Conservation (phyloP, 2,888 invertebrate species). For the Plagiodera versicolora region DNA sequence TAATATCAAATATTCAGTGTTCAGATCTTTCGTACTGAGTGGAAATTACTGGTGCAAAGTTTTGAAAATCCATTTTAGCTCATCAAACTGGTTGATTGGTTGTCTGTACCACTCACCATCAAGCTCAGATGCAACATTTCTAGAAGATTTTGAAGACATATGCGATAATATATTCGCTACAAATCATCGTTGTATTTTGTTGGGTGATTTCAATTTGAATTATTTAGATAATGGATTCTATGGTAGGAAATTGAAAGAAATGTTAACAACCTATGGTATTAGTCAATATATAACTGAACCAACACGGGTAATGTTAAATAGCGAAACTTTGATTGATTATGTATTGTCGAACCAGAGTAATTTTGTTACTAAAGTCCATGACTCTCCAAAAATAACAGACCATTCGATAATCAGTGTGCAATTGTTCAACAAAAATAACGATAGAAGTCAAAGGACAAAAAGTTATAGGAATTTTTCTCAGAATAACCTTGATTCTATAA, state of each 20-base stretch:
- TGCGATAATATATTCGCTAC: not conserved
- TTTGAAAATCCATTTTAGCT: not conserved
- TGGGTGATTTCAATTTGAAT: constrained; percentile 6
- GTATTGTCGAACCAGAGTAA: not conserved
- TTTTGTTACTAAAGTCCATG: not conserved
- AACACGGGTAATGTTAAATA: not conserved
- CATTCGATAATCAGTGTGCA: constrained; percentile 1
- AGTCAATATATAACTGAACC: constrained; percentile 1
- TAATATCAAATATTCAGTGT: not conserved
- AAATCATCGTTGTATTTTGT: not conserved
- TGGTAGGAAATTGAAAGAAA: not conserved
- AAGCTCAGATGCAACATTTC: not conserved
- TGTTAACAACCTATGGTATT: not conserved
- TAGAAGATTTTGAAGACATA: constrained; percentile 3
- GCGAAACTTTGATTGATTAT: constrained; percentile 2
- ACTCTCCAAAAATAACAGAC: not conserved
- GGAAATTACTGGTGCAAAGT: constrained; percentile 2
- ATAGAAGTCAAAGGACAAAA: not conserved
- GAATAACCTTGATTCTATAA: constrained; percentile 2
- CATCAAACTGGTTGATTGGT: not conserved
- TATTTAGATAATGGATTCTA: not conserved
- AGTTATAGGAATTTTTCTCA: constrained; percentile 3
- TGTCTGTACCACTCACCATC: not conserved
- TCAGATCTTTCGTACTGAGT: not conserved
- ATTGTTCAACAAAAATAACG: not conserved